Evolutionary conservation across 2,113 vertebrate genomes (phyloP).

Genomic region (Pterophyllum scalare): DNA sequence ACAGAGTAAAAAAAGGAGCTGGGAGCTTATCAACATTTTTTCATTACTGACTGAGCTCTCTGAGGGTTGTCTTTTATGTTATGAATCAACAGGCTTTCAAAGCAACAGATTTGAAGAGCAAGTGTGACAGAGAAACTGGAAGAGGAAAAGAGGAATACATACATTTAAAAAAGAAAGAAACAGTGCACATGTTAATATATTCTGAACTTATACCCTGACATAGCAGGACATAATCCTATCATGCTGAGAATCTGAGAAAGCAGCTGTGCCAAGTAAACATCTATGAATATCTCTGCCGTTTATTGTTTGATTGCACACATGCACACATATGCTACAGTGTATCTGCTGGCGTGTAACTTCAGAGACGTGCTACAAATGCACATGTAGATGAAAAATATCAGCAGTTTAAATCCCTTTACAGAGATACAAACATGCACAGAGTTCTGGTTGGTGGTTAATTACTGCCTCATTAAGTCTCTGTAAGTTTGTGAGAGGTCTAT

Average conservation of each 20-base stretch:
- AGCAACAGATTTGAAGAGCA: slow-evolving; percentile 45
- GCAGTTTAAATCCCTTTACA: not conserved
- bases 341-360: not conserved
- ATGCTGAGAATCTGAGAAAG: not conserved
- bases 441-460: slow-evolving; percentile 42
- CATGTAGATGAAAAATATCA: not conserved
- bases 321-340: not conserved
- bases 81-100: slow-evolving; percentile 64
- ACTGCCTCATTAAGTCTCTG: slow-evolving; percentile 38
- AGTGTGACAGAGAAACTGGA: slow-evolving; percentile 31
- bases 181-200: not conserved
- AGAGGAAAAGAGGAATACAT: slow-evolving; percentile 17
- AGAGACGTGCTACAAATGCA: not conserved
- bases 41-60: slow-evolving; percentile 58
- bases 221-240: not conserved
- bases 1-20: slow-evolving; percentile 21
- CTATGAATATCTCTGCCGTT: not conserved
- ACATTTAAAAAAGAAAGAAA: not conserved
- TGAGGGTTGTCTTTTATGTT: slow-evolving; percentile 65
- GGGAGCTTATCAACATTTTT: slow-evolving; percentile 43
- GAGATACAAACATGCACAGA: not conserved
- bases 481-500: slow-evolving; percentile 33
- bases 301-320: not conserved
- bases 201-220: slow-evolving; percentile 6
- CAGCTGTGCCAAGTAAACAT: not conserved